Base-by-base conservation (phyloP, 1,140 invertebrate species). In the Druon quercuslanigerum region DNA sequence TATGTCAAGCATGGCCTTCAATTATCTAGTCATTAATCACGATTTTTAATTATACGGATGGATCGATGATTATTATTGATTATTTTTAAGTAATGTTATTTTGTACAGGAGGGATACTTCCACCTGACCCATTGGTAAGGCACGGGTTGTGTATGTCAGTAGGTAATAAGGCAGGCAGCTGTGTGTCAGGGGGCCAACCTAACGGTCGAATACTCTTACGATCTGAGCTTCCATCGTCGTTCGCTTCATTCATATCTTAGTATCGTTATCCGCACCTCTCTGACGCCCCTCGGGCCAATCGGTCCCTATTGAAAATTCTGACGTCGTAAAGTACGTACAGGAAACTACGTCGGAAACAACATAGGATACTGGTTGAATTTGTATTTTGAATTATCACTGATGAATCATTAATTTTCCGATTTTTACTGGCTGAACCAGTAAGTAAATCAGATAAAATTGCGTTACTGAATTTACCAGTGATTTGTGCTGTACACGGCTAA, bases 161-260 rank as follows among this genome's bases (percentile, higher is more conserved):
- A 73, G 70, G 74, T 77, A 74, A 77, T 51, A 74, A 79, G 73
- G 80, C 72, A 78, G 79, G 79, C 79, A 84, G 81, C 87, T 89
- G 83, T 89, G 85, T 90, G 89, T 90, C 86, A 89, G 87, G 83
- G 85, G 87, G 89, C 87, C 88, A 89, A 90, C 78, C 81, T 90
- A 90, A 90, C 89, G 89, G 88, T 90, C 76, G 78, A 80, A 70
- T 78, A 19, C 19, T 72, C 73, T 70, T 9, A 73, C 50, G 77
- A 78, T 54, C 76, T 52, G 79, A 79, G 79, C 82, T 78, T 81
- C 79, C 82, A 76, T 78, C 76, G 75, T 80, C 73, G 56, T 79
- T 66, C 25, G 60, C 50, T 79, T 75, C 82, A 83, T 83, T 83
- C 79, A 83, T 79, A 73, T 74, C 60, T 70, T 74, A 20, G 72